These are phyloP conservation scores for Phoeniculus purpureus DNA, from an alignment of 2,797 vertebrate genomes.

Conservation along the genomic window DNA sequence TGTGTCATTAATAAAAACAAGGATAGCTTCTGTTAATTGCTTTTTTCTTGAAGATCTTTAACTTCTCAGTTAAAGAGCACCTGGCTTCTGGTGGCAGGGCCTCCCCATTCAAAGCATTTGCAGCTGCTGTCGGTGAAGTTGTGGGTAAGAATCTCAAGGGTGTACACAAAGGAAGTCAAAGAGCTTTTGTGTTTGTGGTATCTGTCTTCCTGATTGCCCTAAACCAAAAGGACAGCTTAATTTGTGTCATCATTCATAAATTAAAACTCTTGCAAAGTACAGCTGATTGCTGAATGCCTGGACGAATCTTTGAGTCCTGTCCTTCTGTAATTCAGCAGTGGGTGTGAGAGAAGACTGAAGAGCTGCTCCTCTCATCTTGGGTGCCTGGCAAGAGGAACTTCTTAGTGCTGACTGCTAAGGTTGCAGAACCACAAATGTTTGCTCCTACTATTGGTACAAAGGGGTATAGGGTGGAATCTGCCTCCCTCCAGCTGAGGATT, in stretches of 20 bases:
- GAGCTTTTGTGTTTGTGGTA: not conserved
- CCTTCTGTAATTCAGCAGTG: not conserved
- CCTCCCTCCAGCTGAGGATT: not conserved
- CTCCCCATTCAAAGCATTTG: not conserved
- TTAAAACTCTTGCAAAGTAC: accelerated
- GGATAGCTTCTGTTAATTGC: not conserved
- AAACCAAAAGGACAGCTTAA: not conserved
- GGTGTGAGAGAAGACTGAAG: not conserved
- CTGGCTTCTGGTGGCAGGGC: not conserved
- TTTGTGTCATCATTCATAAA: not conserved
- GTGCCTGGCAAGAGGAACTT: conserved; percentile 25
- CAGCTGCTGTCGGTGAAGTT: conserved; percentile 21
- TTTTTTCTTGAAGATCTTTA: not conserved
- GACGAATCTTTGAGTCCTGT: not conserved
- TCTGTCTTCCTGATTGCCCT: not conserved
- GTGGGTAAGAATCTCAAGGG: conserved; percentile 23
- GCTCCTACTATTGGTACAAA: not conserved
- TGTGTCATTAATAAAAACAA: not conserved
- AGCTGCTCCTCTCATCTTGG: not conserved
- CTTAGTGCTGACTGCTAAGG: not conserved
- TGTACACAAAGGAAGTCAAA: conserved; percentile 48
- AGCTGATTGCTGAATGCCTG: not conserved
- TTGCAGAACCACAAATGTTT: not conserved
- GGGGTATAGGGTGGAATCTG: not conserved
- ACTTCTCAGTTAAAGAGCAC: not conserved